phyloP scores from a whole-genome alignment of 2,113 vertebrate genomes.

The Motacilla tschutschensis region DNA sequence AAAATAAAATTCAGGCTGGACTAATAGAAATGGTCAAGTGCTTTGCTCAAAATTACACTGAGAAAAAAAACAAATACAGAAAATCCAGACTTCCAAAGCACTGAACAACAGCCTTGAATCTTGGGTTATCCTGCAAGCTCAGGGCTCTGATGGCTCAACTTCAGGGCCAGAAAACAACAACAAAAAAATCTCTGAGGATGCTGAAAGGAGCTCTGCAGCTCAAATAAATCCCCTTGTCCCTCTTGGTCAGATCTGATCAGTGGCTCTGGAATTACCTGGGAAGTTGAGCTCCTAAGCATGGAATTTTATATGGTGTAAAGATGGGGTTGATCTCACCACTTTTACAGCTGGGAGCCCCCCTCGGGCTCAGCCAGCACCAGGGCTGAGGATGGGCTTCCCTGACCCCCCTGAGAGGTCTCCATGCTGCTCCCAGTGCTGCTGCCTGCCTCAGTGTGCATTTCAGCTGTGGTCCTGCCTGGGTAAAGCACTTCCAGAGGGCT shows the following conservation, averaged over 20 bases:
- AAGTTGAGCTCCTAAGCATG: background rate
- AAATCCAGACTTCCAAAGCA: background rate
- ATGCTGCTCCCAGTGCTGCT: background rate
- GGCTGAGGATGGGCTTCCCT: rapidly evolving
- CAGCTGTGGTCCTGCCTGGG: background rate
- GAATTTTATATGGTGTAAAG: rapidly evolving
- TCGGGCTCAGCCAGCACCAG: background rate
- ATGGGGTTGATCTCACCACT: background rate
- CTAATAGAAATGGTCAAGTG: background rate
- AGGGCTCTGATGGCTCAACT: background rate
- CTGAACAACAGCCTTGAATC: background rate
- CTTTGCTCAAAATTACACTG: background rate
- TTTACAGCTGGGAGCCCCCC: background rate
- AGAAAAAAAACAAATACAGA: background rate
- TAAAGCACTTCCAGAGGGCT: background rate
- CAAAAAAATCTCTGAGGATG: background rate
- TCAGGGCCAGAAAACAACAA: background rate
- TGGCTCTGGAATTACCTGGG: background rate
- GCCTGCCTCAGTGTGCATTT: background rate
- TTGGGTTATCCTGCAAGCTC: background rate
- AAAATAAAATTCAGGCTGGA: background rate
- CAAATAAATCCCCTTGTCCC: background rate
- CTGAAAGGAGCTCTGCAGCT: background rate
- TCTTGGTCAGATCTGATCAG: background rate
- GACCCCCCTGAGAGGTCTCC: background rate